Percentiles rank a stretch among this genome's conserved stretches.
Evolutionary conservation across 2,113 vertebrate genomes (phyloP).

Genomic region (Anser cygnoides): DNA sequence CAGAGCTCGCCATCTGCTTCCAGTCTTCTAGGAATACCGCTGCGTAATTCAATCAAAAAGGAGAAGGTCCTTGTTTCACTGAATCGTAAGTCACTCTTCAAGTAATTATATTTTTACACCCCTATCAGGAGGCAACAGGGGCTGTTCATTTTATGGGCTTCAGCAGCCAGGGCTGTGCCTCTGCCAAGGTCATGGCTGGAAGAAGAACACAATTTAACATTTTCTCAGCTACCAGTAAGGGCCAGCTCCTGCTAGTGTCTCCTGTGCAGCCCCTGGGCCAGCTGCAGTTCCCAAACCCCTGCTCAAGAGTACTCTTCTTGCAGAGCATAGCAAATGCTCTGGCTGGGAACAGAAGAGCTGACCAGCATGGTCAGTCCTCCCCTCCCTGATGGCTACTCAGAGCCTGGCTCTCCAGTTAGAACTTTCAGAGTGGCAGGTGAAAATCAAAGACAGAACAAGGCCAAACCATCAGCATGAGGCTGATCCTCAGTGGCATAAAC

Average conservation of each 20-base stretch:
- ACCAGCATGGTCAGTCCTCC: background rate
- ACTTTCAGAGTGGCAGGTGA: background rate
- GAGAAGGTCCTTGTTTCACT: conserved; percentile 58
- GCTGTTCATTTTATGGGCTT: conserved; percentile 64
- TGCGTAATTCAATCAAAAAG: conserved; percentile 69
- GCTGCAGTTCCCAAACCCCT: background rate
- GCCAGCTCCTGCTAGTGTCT: background rate
- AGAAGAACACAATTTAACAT: background rate
- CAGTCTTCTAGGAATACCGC: conserved; percentile 66
- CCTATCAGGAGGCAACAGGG: conserved; percentile 67
- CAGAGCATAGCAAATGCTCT: background rate
- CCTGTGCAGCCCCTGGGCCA: background rate
- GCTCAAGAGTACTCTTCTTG: background rate
- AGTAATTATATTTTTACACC: conserved; percentile 77
- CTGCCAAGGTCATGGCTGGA: conserved; percentile 56
- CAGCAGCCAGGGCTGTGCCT: conserved; percentile 7
- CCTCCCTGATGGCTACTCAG: background rate
- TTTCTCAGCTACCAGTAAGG: background rate
- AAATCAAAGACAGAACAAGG: background rate
- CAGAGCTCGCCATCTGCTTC: conserved; percentile 73
- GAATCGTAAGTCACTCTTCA: conserved; percentile 63
- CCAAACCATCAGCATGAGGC: background rate
- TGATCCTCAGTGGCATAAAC: background rate
- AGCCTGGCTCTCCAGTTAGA: no score
- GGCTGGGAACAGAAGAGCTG: background rate